Evolutionary conservation across 2,113 vertebrate genomes (phyloP).

Genomic region (Coracopsis vasa): DNA sequence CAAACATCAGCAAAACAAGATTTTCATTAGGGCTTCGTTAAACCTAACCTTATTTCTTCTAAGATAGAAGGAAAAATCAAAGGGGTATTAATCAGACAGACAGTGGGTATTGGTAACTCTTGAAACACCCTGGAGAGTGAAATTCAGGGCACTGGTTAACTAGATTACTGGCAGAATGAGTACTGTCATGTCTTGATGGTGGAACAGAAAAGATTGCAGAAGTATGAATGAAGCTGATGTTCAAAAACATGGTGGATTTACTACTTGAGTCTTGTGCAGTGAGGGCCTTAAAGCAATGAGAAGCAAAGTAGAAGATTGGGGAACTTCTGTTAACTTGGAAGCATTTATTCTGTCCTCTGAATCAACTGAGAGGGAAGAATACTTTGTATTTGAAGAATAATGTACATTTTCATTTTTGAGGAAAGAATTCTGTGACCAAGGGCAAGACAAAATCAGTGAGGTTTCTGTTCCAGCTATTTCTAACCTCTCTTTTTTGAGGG

Average conservation of each 20-base stretch:
- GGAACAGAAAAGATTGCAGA: neutral
- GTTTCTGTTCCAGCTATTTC: slow-evolving; percentile 7
- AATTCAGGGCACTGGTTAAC: neutral
- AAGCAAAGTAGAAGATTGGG: neutral
- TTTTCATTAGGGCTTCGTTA: neutral
- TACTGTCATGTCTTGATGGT: neutral
- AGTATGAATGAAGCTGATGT: neutral
- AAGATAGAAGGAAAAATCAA: neutral
- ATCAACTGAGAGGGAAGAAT: neutral
- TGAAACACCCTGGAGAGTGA: neutral
- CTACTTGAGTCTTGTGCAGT: neutral
- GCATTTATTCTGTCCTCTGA: neutral
- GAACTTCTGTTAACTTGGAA: neutral
- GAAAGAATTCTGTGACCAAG: neutral
- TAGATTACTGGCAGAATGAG: neutral
- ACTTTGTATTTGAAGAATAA: neutral
- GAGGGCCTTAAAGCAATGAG: neutral
- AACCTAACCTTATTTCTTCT: neutral
- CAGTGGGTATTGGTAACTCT: neutral
- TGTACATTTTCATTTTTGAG: neutral
- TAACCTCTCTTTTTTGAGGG: neutral
- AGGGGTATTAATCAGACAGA: neutral
- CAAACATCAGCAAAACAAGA: neutral
- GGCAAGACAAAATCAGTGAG: neutral
- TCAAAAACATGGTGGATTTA: neutral